A percentile compares a stretch with the other conserved stretches of the same genome.
Evolutionary conservation across 2,113 vertebrate species (phyloP).

Genomic region (Heterotis niloticus): DNA sequence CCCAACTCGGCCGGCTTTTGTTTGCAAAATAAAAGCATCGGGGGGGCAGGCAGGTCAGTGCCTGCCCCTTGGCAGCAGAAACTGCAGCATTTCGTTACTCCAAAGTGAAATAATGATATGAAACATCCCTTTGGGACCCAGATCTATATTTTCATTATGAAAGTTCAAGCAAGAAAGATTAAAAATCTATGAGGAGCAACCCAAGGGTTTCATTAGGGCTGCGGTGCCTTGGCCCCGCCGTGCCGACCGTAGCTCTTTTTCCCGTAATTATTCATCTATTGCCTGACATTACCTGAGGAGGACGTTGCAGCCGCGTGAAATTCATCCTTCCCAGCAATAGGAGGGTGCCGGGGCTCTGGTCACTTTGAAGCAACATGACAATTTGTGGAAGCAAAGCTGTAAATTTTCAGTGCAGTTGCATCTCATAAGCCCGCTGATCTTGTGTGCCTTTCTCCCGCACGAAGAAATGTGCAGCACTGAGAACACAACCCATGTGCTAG

Average conservation of each 20-base stretch:
- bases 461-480: no score
- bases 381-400: neutral
- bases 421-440: neutral
- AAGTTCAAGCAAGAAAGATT: constrained; percentile 37
- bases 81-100: constrained; percentile 48
- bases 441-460: neutral
- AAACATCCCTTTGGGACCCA: constrained; percentile 30
- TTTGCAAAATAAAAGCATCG: neutral
- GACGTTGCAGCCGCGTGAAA: constrained; percentile 32
- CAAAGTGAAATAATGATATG: constrained; percentile 50
- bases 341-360: constrained; percentile 7
- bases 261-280: constrained; percentile 40
- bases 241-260: constrained; percentile 49
- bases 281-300: constrained; percentile 31
- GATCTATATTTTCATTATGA: constrained; percentile 46
- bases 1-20: neutral
- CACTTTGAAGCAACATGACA: neutral
- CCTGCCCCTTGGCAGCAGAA: constrained; percentile 7
- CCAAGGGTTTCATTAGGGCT: constrained; percentile 37
- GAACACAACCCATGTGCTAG: no score
- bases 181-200: constrained; percentile 44
- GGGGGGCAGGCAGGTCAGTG: neutral
- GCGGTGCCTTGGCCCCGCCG: constrained; percentile 23
- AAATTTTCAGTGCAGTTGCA: constrained; percentile 19
- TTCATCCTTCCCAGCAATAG: constrained; percentile 43